Conservation (phyloP, 2,113 vertebrate species). For the Lonchura striata region DNA sequence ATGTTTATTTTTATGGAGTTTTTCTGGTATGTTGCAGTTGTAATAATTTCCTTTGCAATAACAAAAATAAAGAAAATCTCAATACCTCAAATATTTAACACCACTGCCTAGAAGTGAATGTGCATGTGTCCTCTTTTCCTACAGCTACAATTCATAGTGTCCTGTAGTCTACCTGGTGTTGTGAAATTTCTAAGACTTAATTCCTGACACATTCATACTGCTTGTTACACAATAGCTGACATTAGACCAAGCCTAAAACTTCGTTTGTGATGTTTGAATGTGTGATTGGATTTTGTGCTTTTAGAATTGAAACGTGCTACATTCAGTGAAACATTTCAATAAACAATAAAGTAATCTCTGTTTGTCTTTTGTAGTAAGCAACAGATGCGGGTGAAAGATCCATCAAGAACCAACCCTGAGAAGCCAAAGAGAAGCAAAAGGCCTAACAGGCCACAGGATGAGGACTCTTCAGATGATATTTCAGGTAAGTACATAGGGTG, state of each 20-base stretch:
- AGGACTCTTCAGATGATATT: constrained; percentile 96
- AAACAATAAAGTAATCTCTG: background rate
- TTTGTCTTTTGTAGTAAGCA: constrained; percentile 65
- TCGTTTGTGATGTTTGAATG: fast-evolving
- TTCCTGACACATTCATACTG: background rate
- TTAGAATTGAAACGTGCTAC: background rate
- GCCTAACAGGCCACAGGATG: constrained; percentile 85
- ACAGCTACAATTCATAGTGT: background rate
- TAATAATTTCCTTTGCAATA: background rate
- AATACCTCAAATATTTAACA: background rate
- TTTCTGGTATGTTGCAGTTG: background rate
- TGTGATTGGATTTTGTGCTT: background rate
- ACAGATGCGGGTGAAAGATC: constrained; percentile 98
- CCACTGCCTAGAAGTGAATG: background rate
- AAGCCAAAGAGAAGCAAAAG: constrained; percentile 91
- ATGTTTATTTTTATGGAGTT: background rate
- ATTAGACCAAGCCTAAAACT: background rate
- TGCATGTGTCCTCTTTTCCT: background rate
- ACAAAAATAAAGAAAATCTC: background rate
- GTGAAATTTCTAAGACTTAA: fast-evolving
- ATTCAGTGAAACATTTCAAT: background rate
- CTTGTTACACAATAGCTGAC: background rate
- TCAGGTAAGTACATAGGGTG: constrained; percentile 76
- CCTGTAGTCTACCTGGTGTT: background rate
- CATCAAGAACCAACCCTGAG: constrained; percentile 82